Evolutionary conservation across 92 coral and sea anemone species (phyloP).

Genomic region (Heteractis magnifica): DNA sequence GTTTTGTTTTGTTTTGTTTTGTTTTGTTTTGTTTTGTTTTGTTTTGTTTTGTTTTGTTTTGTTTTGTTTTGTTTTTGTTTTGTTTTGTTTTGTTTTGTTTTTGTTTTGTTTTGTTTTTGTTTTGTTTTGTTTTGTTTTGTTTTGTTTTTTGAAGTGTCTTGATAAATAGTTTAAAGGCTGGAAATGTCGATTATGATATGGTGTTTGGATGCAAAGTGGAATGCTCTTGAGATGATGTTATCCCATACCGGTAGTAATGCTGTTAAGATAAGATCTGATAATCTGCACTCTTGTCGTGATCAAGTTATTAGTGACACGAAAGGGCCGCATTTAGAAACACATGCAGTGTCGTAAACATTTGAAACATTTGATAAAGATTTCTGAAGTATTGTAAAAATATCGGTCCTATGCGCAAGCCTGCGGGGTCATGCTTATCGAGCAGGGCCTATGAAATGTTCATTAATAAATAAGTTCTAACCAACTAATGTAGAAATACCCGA

Average conservation of each 20-base stretch:
- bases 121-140: neutral
- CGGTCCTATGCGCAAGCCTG: neutral
- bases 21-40: too few species aligned
- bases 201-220: neutral
- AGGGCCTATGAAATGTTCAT: neutral
- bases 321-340: constrained; percentile 1
- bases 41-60: too few species aligned
- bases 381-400: neutral
- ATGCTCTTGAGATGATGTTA: neutral
- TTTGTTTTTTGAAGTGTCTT: neutral
- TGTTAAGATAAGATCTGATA: neutral
- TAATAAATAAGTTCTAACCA: too few species aligned
- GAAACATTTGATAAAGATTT: neutral
- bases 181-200: neutral
- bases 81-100: too few species aligned
- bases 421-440: neutral
- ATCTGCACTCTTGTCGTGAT: neutral
- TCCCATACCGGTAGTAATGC: neutral
- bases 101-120: too few species aligned
- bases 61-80: too few species aligned
- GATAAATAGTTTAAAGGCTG: neutral
- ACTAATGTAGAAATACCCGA: too few species aligned
- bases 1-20: too few species aligned
- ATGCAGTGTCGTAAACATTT: neutral
- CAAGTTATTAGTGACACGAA: neutral